These are phyloP conservation scores for Drosophila pegasa DNA, from an alignment of 2,888 invertebrate species.

Conservation along the genomic window DNA sequence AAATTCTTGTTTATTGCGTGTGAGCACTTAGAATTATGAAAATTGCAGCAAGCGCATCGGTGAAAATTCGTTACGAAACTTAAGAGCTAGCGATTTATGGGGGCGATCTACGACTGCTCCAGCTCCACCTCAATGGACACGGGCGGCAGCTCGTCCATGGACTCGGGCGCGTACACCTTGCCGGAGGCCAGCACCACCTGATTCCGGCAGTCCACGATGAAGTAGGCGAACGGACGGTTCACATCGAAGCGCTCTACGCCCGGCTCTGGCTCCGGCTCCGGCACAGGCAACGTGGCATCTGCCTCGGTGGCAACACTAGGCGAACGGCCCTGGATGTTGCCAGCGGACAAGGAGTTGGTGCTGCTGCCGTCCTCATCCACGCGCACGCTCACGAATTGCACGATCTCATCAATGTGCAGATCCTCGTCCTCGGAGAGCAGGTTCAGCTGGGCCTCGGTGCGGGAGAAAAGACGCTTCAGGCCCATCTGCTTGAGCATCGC, in stretches of 20 bases:
- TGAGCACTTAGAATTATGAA: constrained; percentile 44
- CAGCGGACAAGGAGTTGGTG: constrained; percentile 85
- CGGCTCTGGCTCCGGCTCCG: constrained; percentile 68
- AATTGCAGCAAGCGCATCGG: constrained; percentile 54
- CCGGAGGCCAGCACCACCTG: constrained; percentile 87
- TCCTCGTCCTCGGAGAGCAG: constrained; percentile 87
- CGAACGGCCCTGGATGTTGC: constrained; percentile 62
- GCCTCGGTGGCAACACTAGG: constrained; percentile 35
- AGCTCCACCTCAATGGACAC: constrained; percentile 76
- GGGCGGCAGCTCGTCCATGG: constrained; percentile 70
- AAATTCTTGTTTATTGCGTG: constrained; percentile 62
- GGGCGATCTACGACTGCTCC: constrained; percentile 67
- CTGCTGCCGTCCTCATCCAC: constrained; percentile 87
- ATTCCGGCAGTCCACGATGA: constrained; percentile 87
- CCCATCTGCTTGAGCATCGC: constrained; percentile 87
- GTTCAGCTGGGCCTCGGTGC: constrained; percentile 87
- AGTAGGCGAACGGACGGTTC: constrained; percentile 88
- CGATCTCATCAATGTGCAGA: constrained; percentile 89
- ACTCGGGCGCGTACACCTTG: constrained; percentile 86
- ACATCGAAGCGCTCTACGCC: constrained; percentile 85
- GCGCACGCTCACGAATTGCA: constrained; percentile 88
- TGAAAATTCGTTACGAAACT: constrained; percentile 75
- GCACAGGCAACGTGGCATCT: constrained; percentile 42
- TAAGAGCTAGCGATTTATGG: constrained; percentile 50
- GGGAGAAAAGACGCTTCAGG: constrained; percentile 87